Evolutionary conservation across 2,113 vertebrate genomes (phyloP).

Genomic region (cattle (Bos taurus)): DNA sequence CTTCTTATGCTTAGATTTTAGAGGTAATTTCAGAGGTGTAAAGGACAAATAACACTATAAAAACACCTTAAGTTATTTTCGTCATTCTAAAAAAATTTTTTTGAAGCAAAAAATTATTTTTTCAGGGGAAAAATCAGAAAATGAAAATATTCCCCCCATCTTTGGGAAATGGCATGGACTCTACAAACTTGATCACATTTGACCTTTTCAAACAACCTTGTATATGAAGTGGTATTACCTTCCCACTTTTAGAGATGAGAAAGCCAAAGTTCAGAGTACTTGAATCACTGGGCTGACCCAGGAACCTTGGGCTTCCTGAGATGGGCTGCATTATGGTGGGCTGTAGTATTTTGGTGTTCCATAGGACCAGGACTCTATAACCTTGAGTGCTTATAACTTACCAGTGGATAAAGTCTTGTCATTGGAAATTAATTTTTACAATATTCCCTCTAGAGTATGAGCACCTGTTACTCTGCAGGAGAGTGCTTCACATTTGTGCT

Average conservation of each 20-base stretch:
- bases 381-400: background rate
- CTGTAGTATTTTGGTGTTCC: background rate
- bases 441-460: background rate
- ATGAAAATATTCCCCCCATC: background rate
- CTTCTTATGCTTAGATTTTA: slow-evolving; percentile 20
- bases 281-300: background rate
- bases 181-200: background rate
- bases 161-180: background rate
- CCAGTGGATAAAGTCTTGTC: background rate
- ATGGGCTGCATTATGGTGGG: background rate
- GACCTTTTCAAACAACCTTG: background rate
- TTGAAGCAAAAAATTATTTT: background rate
- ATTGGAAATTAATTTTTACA: slow-evolving; percentile 11
- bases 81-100: background rate
- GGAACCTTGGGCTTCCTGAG: background rate
- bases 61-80: background rate
- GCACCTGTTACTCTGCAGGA: background rate
- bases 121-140: background rate
- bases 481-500: background rate
- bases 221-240: background rate
- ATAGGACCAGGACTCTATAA: background rate
- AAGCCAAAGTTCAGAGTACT: background rate
- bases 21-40: background rate
- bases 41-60: background rate
- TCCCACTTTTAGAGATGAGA: background rate